A percentile compares a stretch with the other conserved stretches of the same genome.
Evolutionary conservation across 2,113 vertebrate genomes (phyloP).

Genomic region (Carlito syrichta): DNA sequence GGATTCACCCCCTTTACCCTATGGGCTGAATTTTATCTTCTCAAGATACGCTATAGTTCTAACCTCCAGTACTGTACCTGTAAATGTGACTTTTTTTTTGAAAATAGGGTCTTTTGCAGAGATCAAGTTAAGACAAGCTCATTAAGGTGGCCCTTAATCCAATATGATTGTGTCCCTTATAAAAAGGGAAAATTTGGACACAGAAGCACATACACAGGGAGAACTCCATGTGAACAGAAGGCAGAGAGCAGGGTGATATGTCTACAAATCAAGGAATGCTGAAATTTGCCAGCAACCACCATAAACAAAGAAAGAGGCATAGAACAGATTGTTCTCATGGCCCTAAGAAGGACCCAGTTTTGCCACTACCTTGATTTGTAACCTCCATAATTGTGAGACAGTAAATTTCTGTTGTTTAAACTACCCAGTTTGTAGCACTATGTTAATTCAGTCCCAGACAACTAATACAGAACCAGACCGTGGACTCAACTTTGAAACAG

Average conservation of each 20-base stretch:
- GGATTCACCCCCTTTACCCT: rapidly evolving
- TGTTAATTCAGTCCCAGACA: not conserved
- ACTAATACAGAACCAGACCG: not conserved
- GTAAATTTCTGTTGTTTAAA: not conserved
- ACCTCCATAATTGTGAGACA: not conserved
- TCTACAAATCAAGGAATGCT: not conserved
- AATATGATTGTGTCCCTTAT: not conserved
- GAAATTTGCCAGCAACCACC: not conserved
- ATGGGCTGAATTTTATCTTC: not conserved
- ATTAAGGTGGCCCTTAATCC: not conserved
- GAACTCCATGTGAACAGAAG: not conserved
- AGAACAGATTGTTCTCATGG: not conserved
- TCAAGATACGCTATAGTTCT: not conserved
- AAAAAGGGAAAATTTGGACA: not conserved
- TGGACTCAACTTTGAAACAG: not conserved
- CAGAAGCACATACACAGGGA: not conserved
- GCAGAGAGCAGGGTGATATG: not conserved
- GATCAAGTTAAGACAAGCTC: not conserved
- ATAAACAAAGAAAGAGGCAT: not conserved
- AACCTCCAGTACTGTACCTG: not conserved
- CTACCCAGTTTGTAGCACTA: not conserved
- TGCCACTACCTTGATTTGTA: not conserved
- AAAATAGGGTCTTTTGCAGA: not conserved
- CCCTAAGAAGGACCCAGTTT: not conserved
- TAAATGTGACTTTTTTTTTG: not conserved